Evolutionary conservation across 2,888 invertebrate species (phyloP), one percentile per base, ranked within the genome.

Genomic region (Ectobius pallidus): DNA sequence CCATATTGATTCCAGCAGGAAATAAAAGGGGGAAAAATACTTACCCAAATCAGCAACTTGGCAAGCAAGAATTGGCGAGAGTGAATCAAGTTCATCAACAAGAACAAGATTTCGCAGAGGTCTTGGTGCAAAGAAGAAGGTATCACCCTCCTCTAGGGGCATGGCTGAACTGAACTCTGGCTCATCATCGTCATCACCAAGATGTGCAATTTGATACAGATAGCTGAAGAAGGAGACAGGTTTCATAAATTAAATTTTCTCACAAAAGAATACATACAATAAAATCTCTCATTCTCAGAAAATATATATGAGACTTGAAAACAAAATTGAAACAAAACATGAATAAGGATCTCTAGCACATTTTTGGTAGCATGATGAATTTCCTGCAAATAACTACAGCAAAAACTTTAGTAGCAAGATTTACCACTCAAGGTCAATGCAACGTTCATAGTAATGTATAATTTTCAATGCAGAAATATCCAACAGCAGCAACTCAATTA

Each of bases 141-240:
- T 99, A 81, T 99, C 99, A 7, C 98, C 99, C 83, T 99, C 99
- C 83, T 99, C 99, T 61, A 99, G 83, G 0, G 97, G 97, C 94
- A 97, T 97, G 1, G 97, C 96, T 18, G 97, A 97, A 83, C 97
- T 97, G 82, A 99, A 99, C 82, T 99, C 98, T 0, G 98, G 95
- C 81, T 99, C 99, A 82, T 98, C 99, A 82, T 99, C 99, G 81
- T 99, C 98, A 84, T 99, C 99, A 49, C 99, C 99, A 78, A 99
- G 87, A 85, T 97, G 97, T n/a, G 99, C 97, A 81, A 99, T 99
- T 87, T 99, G 99, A 82, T 99, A 99, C 20, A 99, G 84, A 81
- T 95, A 97, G 82, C 97, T 97, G 82, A 6, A 82, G 87, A 83
- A 70, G 74, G n/a, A n/a, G n/a, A n/a, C n/a, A n/a, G n/a, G n/a